These are phyloP conservation scores for Onthophagus sagittarius DNA, from an alignment of 2,888 invertebrate genomes.

Conservation along the genomic window DNA sequence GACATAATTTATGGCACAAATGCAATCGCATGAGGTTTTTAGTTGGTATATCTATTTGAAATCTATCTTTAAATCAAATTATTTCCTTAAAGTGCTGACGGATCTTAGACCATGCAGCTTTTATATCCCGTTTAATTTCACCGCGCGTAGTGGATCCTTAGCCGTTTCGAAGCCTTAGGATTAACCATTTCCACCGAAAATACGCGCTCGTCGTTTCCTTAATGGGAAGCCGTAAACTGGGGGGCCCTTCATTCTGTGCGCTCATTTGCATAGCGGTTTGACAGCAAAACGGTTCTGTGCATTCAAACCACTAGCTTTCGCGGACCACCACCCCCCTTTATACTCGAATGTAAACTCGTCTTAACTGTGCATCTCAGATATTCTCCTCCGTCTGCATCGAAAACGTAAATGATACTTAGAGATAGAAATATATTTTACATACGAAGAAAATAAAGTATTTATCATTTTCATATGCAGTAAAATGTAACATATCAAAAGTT, in stretches of 20 bases:
- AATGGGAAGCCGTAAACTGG: background rate
- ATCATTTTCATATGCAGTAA: background rate
- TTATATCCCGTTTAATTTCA: background rate
- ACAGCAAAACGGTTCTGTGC: background rate
- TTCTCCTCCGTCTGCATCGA: background rate
- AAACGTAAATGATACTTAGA: background rate
- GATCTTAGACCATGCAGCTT: background rate
- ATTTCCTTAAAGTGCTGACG: background rate
- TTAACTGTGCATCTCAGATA: background rate
- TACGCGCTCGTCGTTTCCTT: background rate
- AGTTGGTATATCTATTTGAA: background rate
- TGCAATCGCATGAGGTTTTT: background rate
- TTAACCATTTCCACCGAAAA: background rate
- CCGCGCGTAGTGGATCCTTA: background rate
- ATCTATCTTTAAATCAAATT: background rate
- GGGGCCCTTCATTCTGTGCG: background rate
- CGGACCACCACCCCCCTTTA: background rate
- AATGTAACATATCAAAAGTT: background rate
- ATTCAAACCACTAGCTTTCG: background rate
- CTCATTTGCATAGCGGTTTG: background rate
- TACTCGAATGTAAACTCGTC: background rate
- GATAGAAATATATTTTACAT: background rate
- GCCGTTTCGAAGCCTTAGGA: background rate
- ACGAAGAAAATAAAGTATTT: constrained; percentile 9
- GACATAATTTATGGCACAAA: background rate